A percentile compares a stretch with the other conserved stretches of the same genome.
These are phyloP conservation scores for Burhinus bistriatus DNA, from an alignment of 2,113 vertebrate species.

Conservation along the genomic window DNA sequence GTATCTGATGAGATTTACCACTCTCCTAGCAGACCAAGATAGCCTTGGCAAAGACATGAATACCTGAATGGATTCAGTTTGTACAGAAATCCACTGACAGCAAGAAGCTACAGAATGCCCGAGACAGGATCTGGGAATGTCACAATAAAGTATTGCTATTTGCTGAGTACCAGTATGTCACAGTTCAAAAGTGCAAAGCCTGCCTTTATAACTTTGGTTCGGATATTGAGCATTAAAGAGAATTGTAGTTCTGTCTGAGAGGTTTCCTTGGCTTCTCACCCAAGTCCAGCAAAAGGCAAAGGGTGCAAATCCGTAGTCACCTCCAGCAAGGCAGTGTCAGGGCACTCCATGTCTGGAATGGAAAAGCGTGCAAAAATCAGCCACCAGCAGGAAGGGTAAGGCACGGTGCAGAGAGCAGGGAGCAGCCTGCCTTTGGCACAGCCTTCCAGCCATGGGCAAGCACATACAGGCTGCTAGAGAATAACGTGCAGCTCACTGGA, in stretches of 20 bases:
- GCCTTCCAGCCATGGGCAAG: neutral
- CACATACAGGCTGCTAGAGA: neutral
- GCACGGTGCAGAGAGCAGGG: neutral
- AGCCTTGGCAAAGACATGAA: neutral
- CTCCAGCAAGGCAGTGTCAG: neutral
- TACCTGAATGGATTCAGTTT: neutral
- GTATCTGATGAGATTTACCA: neutral
- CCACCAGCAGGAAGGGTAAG: neutral
- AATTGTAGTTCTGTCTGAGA: neutral
- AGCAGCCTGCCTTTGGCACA: neutral
- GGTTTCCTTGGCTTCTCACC: neutral
- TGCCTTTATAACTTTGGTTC: neutral
- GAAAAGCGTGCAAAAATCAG: neutral
- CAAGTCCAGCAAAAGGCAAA: neutral
- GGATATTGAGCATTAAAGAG: neutral
- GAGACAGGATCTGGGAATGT: neutral
- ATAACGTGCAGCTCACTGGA: neutral
- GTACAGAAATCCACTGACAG: neutral
- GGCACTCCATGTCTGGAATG: neutral
- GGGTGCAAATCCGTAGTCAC: neutral
- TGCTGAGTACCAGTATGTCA: neutral
- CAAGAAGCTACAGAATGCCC: neutral
- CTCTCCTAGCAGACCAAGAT: neutral
- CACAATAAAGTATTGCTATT: neutral
- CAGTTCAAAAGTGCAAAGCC: neutral